These are phyloP conservation scores for Agonopterix heracliana DNA, from an alignment of 2,888 invertebrate genomes.

Conservation along the genomic window DNA sequence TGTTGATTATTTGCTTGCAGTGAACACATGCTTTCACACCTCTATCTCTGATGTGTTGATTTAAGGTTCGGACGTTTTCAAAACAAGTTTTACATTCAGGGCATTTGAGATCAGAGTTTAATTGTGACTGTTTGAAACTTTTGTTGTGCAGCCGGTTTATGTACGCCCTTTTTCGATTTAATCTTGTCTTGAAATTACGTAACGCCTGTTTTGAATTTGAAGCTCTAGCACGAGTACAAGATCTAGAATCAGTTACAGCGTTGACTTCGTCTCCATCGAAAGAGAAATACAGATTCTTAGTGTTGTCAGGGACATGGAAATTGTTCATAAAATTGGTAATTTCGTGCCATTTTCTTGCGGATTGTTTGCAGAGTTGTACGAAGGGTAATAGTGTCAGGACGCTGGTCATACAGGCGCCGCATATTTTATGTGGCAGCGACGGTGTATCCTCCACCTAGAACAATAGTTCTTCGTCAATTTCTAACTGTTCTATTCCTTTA, in stretches of 20 bases:
- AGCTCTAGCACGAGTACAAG: neutral
- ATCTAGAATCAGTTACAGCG: constrained; percentile 1
- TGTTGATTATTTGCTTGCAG: constrained; percentile 27
- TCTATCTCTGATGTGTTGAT: constrained; percentile 29
- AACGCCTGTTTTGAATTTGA: constrained; percentile 1
- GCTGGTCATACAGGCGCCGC: constrained; percentile 28
- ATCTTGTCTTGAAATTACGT: constrained; percentile 11
- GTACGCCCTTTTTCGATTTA: constrained; percentile 7
- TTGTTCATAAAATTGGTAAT: constrained; percentile 22
- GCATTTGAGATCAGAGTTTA: constrained; percentile 18
- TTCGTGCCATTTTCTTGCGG: constrained; percentile 30
- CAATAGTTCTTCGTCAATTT: constrained; percentile 22
- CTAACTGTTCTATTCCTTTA: neutral
- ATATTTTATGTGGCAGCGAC: constrained; percentile 34
- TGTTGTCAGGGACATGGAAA: constrained; percentile 16
- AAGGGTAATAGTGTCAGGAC: constrained; percentile 29
- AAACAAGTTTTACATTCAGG: constrained; percentile 30
- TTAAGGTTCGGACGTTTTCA: constrained; percentile 20
- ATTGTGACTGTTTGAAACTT: neutral
- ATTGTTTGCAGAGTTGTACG: constrained; percentile 31
- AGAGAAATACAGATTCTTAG: constrained; percentile 29
- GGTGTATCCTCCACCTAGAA: constrained; percentile 44
- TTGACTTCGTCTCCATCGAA: constrained; percentile 15
- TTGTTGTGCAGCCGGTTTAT: constrained; percentile 3
- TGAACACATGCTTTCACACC: constrained; percentile 28